Base-by-base conservation (phyloP, 2,797 vertebrate genomes). In the Gambusia yucatana region DNA sequence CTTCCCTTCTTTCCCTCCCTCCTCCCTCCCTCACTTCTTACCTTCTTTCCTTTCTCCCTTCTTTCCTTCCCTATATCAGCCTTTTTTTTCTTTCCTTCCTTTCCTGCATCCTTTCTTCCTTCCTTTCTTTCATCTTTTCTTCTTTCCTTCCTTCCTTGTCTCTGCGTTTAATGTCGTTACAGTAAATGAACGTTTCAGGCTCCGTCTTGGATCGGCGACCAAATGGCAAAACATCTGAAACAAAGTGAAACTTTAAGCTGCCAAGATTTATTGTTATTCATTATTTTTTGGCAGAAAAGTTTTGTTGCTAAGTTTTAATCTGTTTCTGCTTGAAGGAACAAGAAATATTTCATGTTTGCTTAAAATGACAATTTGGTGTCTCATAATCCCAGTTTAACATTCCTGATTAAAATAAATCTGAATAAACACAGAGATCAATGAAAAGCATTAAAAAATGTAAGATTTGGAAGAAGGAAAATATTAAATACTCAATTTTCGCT, bases 81-180 rank as follows among this genome's bases (percentile, higher is more conserved):
- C 43, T 44, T 44, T 11, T 43, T 11, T 1, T 25, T 50, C 20
- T 3, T 25, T 25, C 7, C 52, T 11, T 57, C 25, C 52, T 55
- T n/a, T 1, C 6, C 17, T 61, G 0, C 6, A 17, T 16, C 16
- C 0, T 61, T 33, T 1, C 6, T 61, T 14, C 13, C 14, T 17
- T 14, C 2, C 6, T 36, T 33, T 33, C 33, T 33, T 33, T 33
- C 30, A 33, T 33, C 30, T 33, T 33, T 61, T 1, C 6, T 33
- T 16, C 16, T 0, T 61, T 33, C 2, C 6, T 61, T 14, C 28
- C 14, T 17, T 14, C 2, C 14, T 63, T 33, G 16, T 6, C 13
- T 47, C 46, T 73, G 84, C 33, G 59, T 91, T 84, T 87, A 87
- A 87, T 71, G 72, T 47, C 72, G 81, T 41, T 77, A 75, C 67